Percentiles rank a stretch among this genome's conserved stretches.
phyloP scores from a whole-genome alignment of 2,113 vertebrate genomes.

The mouse (Mus musculus) region GRCm39 chr9:29888501-29889000 shows the following conservation, averaged over 20 bases:
- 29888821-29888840: not conserved
- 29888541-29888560: not conserved
- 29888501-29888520: slow-evolving; percentile 53
- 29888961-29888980: not conserved
- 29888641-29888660: slow-evolving; percentile 36
- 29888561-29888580: slow-evolving; percentile 33
- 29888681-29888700: slow-evolving; percentile 32
- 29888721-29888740: not conserved
- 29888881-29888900: slow-evolving; percentile 40
- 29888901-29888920: not conserved
- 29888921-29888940: slow-evolving; percentile 8
- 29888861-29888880: slow-evolving; percentile 3
- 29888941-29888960: not conserved
- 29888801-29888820: slow-evolving; percentile 46
- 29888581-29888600: slow-evolving; percentile 53
- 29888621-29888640: slow-evolving; percentile 35
- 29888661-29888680: slow-evolving; percentile 29
- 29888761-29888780: not conserved
- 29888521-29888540: not conserved
- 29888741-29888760: not conserved
- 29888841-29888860: not conserved
- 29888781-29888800: slow-evolving; percentile 18
- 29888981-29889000: not conserved
- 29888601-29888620: slow-evolving; percentile 16
- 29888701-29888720: not conserved